A percentile compares a stretch with the other conserved stretches of the same genome.
Conservation (phyloP, 2,888 invertebrate genomes). For the Eupithecia vulgata region DNA sequence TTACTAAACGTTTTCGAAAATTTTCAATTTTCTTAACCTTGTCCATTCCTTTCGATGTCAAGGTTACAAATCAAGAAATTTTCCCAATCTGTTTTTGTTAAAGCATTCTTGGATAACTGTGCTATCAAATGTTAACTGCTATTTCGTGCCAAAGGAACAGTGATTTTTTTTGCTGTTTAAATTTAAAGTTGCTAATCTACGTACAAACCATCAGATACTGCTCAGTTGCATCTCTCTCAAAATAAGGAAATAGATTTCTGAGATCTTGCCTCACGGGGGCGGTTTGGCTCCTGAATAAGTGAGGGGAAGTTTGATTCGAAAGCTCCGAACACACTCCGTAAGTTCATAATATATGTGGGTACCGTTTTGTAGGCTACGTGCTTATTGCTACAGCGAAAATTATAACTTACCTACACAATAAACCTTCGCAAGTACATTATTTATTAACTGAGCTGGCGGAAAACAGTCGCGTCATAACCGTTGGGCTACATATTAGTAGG, state of each 20-base stretch:
- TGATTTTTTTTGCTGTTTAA: too few relatives aligned
- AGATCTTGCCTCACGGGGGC: background rate
- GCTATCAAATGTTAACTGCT: too few relatives aligned
- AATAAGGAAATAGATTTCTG: background rate
- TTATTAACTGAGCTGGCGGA: slow-evolving; percentile 29
- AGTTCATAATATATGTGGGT: slow-evolving; percentile 34
- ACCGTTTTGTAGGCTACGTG: slow-evolving; percentile 44
- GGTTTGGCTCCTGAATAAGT: slow-evolving; percentile 49
- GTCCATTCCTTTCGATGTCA: too few relatives aligned
- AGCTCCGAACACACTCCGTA: slow-evolving; percentile 32
- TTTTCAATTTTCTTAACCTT: too few relatives aligned
- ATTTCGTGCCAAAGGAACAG: too few relatives aligned
- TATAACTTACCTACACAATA: slow-evolving; percentile 34
- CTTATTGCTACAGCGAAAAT: slow-evolving; percentile 44
- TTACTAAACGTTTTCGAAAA: too few relatives aligned
- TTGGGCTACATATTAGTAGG: background rate
- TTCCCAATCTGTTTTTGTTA: too few relatives aligned
- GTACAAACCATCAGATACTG: background rate
- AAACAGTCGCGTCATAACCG: slow-evolving; percentile 16
- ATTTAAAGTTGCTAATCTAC: too few relatives aligned
- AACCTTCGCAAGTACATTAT: slow-evolving; percentile 32
- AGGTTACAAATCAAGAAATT: too few relatives aligned
- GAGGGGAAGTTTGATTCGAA: slow-evolving; percentile 43
- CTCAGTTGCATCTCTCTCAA: background rate
- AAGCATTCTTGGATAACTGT: too few relatives aligned